Percentiles rank a stretch among this genome's conserved stretches.
Conservation (phyloP, 2,797 vertebrate genomes). For the Ptychadena robeensis region DNA sequence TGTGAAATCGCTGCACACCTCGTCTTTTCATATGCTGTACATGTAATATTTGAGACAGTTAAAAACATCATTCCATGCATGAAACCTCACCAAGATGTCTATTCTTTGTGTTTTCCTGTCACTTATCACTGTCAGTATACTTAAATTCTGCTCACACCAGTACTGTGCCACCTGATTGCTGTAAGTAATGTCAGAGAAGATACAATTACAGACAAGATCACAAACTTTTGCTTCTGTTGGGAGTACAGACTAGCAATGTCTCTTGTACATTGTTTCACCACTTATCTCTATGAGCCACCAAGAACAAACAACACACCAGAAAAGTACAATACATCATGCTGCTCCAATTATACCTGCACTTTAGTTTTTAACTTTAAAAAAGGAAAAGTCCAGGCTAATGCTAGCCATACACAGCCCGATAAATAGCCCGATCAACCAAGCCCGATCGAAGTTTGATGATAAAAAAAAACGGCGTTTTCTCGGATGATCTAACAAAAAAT, state of each 20-base stretch:
- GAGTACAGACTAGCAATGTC: background rate
- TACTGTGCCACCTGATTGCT: background rate
- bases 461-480: no score
- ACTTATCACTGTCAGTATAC: background rate
- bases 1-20: background rate
- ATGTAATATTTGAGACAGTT: background rate
- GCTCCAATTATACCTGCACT: background rate
- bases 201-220: background rate
- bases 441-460: no score
- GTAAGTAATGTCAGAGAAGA: background rate
- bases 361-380: background rate
- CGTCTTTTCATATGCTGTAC: background rate
- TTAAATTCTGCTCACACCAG: background rate
- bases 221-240: background rate
- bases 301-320: background rate
- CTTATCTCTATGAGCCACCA: background rate
- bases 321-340: background rate
- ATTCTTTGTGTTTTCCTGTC: background rate
- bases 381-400: no score
- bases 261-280: background rate
- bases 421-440: no score
- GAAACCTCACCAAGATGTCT: background rate
- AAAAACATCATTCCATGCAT: conserved; percentile 39
- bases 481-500: no score
- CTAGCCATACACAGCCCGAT: no score